Conservation (phyloP, 2,113 vertebrate genomes). For the Calidris pugnax region DNA sequence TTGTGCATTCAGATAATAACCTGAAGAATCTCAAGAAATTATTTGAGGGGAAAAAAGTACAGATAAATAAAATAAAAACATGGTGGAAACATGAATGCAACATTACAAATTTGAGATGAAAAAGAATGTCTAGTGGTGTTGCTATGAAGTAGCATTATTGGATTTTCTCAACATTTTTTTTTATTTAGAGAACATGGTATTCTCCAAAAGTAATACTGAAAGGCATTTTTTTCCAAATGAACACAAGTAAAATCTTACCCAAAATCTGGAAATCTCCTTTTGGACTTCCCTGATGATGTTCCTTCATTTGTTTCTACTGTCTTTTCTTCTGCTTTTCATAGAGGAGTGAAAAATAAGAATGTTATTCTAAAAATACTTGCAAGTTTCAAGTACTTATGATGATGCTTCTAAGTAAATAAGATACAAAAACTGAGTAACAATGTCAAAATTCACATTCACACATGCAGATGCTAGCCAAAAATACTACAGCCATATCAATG, state of each 20-base stretch:
- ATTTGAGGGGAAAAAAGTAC: neutral
- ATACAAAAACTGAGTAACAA: neutral
- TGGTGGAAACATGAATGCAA: neutral
- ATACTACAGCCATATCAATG: neutral
- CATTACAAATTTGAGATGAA: neutral
- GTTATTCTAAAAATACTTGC: neutral
- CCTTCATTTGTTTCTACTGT: conserved; percentile 75
- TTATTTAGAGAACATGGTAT: neutral
- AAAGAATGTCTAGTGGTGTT: neutral
- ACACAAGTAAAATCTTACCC: conserved; percentile 73
- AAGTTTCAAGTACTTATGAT: neutral
- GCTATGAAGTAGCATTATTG: neutral
- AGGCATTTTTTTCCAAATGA: neutral
- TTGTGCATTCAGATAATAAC: neutral
- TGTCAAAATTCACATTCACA: neutral
- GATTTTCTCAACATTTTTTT: neutral
- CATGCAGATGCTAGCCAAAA: neutral
- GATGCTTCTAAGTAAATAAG: neutral
- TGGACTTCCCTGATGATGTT: conserved; percentile 80
- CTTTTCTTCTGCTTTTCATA: conserved; percentile 65
- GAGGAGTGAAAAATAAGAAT: neutral
- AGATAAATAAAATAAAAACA: neutral
- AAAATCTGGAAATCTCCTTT: conserved; percentile 91
- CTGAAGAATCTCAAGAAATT: neutral
- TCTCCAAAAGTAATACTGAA: neutral